These are phyloP conservation scores for Holotrichia oblita DNA, from an alignment of 1,140 invertebrate species.

Conservation along the genomic window DNA sequence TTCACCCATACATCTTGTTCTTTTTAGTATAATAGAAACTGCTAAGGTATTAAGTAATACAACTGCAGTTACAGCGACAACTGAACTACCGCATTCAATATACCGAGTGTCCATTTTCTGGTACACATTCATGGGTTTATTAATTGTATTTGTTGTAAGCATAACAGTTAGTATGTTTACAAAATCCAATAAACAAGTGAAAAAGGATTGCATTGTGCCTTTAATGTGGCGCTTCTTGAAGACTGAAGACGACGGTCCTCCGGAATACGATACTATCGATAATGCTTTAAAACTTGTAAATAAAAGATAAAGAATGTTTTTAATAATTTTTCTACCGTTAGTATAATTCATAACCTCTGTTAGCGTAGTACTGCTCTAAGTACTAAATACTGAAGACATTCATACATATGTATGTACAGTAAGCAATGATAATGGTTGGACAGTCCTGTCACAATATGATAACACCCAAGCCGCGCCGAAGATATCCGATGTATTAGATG, in stretches of 20 bases:
- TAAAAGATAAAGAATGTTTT: not conserved
- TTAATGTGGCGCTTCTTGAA: not conserved
- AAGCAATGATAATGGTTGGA: no score
- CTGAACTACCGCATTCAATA: constrained; percentile 5
- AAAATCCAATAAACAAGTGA: not conserved
- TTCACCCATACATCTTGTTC: not conserved
- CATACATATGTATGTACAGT: no score
- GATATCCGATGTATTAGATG: no score
- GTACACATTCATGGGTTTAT: constrained; percentile 30
- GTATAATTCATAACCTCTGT: no score
- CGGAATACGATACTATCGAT: not conserved
- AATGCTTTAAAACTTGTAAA: not conserved
- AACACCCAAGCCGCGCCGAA: no score
- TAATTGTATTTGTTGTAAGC: constrained; percentile 16
- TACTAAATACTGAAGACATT: no score
- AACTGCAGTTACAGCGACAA: not conserved
- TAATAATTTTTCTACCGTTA: no score
- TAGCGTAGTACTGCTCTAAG: no score
- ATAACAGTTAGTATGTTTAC: constrained; percentile 39
- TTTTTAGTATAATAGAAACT: not conserved
- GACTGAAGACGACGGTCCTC: not conserved
- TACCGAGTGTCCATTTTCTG: constrained; percentile 40
- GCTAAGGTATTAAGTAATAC: not conserved
- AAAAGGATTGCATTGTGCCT: constrained; percentile 10
- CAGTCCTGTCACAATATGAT: no score